Evolutionary conservation across 2,797 vertebrate genomes (phyloP), one percentile per base, ranked within the genome.

Genomic region (Bufotes viridis): DNA sequence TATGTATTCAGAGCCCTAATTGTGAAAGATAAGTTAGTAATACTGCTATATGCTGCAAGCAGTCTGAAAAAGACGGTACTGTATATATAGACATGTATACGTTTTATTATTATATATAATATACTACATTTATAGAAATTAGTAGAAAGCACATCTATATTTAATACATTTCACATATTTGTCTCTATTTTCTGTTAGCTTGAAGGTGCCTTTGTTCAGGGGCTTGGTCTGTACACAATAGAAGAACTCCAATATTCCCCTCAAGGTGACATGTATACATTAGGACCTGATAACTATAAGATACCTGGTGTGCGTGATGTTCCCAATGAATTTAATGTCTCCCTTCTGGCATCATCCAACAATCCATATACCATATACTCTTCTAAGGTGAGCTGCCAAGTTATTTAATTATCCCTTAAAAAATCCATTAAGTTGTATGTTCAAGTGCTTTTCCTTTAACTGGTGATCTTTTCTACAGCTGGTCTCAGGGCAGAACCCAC

Each of bases 331-430:
- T 93, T 98, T 90, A 92, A 92, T 14, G 90, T 97, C 74, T 96
- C 95, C 11, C 93, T 98, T 84, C 93, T 98, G 90, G 57, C 94
- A 0, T 92, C 88, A 82, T 93, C 95, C 26, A 0, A 24, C 78
- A 97, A 98, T 88, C 95, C 95, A 0, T 93, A 96, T 14, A 95
- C 96, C 90, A 96, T 98, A 92, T 98, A 97, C 91, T 98, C 96
- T 13, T 97, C 97, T 15, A 98, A 97, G 96, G 96, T 97, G 91
- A 93, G 89, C 49, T 22, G 18, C n/a, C 75, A 15, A 18, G 29
- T 15, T 63, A 20, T 1, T 34, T 7, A 57, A 26, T 24, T 58
- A 55, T 78, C 3, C 14, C 29, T 57, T 58, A 58, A 7, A 78
- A 78, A 58, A 15, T 72, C 24, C 15, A 72, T 7, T 42, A 69